These are phyloP conservation scores for Zelostemma sp. DNA, from an alignment of 1,140 invertebrate species.

Conservation along the genomic window DNA sequence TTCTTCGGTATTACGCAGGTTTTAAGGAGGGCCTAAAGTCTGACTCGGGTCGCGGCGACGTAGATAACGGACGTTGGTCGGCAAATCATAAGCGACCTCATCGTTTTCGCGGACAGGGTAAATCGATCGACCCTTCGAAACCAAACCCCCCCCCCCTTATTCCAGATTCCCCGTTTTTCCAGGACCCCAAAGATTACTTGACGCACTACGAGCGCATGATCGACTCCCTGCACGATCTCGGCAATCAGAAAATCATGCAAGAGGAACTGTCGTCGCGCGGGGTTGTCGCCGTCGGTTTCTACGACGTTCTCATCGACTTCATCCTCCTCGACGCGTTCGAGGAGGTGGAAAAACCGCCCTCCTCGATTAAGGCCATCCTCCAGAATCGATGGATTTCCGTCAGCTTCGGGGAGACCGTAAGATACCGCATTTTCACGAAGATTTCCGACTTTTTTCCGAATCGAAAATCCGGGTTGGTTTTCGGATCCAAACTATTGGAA, in stretches of 20 bases:
- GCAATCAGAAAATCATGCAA: slow-evolving; percentile 84
- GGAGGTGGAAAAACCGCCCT: slow-evolving; percentile 89
- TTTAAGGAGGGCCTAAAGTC: too few species aligned
- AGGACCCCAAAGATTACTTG: slow-evolving; percentile 95
- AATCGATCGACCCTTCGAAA: too few species aligned
- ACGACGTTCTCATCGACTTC: slow-evolving; percentile 96
- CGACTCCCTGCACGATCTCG: slow-evolving; percentile 82
- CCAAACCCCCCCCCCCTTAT: too few species aligned
- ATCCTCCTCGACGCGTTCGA: slow-evolving; percentile 98
- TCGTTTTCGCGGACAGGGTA: slow-evolving; percentile 90
- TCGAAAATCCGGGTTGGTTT: too few species aligned
- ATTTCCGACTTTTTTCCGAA: too few species aligned
- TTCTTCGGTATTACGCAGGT: too few species aligned
- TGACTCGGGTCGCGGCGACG: slow-evolving; percentile 76
- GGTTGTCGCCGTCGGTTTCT: slow-evolving; percentile 94
- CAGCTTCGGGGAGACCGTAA: slow-evolving; percentile 94
- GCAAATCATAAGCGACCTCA: slow-evolving; percentile 88
- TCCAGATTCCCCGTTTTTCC: slow-evolving; percentile 15
- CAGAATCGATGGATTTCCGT: slow-evolving; percentile 97
- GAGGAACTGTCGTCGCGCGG: slow-evolving; percentile 87
- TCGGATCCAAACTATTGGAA: too few species aligned
- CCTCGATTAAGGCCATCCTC: slow-evolving; percentile 92
- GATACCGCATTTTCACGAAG: too few species aligned
- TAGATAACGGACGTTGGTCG: slow-evolving; percentile 91
- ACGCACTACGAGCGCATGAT: slow-evolving; percentile 93